These are phyloP conservation scores for Caenorhabditis afra DNA, from an alignment of 2,888 invertebrate species.

Conservation along the genomic window DNA sequence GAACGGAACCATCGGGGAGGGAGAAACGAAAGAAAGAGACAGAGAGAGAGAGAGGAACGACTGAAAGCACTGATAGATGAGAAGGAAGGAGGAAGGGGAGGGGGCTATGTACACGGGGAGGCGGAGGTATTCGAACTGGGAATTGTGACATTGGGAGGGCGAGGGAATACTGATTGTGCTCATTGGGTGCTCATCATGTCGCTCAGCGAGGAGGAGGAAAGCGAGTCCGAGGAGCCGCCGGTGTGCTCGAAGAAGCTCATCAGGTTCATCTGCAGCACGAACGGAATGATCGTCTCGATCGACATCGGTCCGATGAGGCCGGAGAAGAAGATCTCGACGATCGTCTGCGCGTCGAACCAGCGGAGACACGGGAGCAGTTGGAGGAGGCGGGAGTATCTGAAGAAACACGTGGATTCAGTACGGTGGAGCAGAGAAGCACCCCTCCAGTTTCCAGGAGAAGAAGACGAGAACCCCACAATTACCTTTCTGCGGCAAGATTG, in stretches of 20 bases:
- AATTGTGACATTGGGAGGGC: constrained; percentile 39
- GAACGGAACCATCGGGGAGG: constrained; percentile 6
- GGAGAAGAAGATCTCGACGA: constrained; percentile 94
- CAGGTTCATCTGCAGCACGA: constrained; percentile 85
- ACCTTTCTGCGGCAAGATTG: constrained; percentile 65
- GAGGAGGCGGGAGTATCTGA: constrained; percentile 73
- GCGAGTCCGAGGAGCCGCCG: constrained; percentile 33
- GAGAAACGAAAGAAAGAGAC: constrained; percentile 1
- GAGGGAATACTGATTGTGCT: constrained; percentile 25
- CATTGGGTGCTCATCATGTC: constrained; percentile 52
- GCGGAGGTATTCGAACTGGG: constrained; percentile 34
- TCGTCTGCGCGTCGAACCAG: constrained; percentile 82
- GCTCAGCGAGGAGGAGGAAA: constrained; percentile 47
- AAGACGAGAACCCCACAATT: constrained; percentile 1
- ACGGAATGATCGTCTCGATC: constrained; percentile 95
- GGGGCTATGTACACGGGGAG: constrained; percentile 31
- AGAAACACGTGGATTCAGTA: constrained; percentile 5
- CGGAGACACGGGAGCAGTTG: constrained; percentile 84
- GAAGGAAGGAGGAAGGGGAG: not conserved
- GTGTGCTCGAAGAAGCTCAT: constrained; percentile 67
- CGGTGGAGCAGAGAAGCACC: not conserved
- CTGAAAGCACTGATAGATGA: constrained; percentile 52
- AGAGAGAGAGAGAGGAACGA: constrained; percentile 11
- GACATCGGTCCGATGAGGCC: constrained; percentile 93
- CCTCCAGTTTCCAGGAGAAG: not conserved